Base-by-base conservation (phyloP, 2,888 invertebrate genomes). In the Dicranocentrus wangi region DNA sequence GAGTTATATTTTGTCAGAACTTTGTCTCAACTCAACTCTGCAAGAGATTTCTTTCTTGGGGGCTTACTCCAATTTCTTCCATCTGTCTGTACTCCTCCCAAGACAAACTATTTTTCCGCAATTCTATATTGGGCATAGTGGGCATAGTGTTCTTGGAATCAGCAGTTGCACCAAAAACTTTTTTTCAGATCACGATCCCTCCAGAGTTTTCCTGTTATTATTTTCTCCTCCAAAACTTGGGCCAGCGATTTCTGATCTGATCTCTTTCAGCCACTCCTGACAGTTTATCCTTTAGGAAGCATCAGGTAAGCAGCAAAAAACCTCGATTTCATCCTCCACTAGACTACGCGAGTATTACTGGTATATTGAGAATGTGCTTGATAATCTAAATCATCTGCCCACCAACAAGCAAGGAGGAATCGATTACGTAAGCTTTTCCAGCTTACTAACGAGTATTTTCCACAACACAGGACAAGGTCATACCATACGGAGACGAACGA, bases 101-200 rank as follows among this genome's bases (percentile, higher is more conserved):
- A 32, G 32, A 32, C 32, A n/a, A 32, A 10, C 32, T 10, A 32
- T 3, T 47, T 47, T 47, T 15, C 15, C 5, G 47, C 47, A 55
- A 8, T n/a, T n/a, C n/a, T n/a, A n/a, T n/a, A n/a, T n/a, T n/a
- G n/a, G n/a, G n/a, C n/a, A n/a, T n/a, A n/a, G n/a, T n/a, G n/a
- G n/a, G n/a, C 7, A 39, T 5, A 39, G 39, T 53, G 13, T 60
- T 28, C n/a, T 32, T 28, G 60, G n/a, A 32, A 60, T 60, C 60
- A 60, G 60, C 60, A 60, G 17, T 21, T 23, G 21, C 8, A 60
- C 25, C 58, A 58, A 3, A n/a, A 23, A 19, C 58, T 58, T 58
- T 25, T 58, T 58, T 19, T n/a, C 58, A 1, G 58, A 58, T 58
- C 58, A 58, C 58, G 58, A 58, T 58, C 58, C n/a, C 25, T 23